Conservation (phyloP, 2,888 invertebrate species). For the Platycnemis pennipes region DNA sequence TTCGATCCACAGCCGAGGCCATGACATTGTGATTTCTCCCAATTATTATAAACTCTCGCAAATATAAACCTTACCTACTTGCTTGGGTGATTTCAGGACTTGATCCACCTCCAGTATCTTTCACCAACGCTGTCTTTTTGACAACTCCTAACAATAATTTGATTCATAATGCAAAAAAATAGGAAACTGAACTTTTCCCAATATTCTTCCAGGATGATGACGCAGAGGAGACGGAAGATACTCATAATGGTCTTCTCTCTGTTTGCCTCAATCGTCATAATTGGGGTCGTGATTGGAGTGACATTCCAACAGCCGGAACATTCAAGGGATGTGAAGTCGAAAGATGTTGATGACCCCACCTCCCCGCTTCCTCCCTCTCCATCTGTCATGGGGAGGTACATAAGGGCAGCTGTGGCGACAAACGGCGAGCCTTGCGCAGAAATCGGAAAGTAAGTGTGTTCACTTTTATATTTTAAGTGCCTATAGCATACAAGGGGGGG, state of each 20-base stretch:
- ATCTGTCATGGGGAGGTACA: not conserved
- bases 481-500: no score
- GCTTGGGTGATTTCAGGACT: no score
- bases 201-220: conserved; percentile 27
- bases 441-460: conserved; percentile 83
- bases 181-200: not conserved
- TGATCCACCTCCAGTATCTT: no score
- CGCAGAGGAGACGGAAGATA: conserved; percentile 25
- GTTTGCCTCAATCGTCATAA: not conserved
- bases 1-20: no score
- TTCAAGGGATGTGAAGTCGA: not conserved
- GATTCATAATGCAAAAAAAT: not conserved
- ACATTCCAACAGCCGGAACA: not conserved
- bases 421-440: conserved; percentile 88
- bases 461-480: not conserved
- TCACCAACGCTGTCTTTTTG: no score
- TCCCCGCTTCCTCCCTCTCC: conserved; percentile 21
- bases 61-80: no score
- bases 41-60: no score
- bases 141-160: no score
- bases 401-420: conserved; percentile 84
- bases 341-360: conserved; percentile 19
- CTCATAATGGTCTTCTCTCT: not conserved
- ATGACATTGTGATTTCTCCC: no score
- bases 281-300: not conserved